Base-by-base conservation (phyloP, 2,888 invertebrate genomes). In the Myopa testacea region DNA sequence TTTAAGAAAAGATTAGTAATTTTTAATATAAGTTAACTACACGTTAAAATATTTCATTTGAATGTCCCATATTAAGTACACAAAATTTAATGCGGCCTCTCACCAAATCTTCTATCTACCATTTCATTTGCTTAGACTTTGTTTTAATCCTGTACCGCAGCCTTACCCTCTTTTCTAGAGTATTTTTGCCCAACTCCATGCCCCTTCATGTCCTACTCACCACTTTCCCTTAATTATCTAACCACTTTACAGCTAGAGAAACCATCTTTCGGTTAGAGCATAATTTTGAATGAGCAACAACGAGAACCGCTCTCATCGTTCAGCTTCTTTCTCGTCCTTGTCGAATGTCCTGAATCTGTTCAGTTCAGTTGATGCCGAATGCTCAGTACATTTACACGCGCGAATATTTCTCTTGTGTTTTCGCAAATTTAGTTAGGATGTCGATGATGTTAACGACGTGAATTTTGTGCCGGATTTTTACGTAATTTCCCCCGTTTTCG, bases 321-420 rank as follows among this genome's bases (percentile, higher is more conserved):
- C 73, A 73, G 19, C 62, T 45, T 38, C 68, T 7, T 68, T 10
- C 60, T 40, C 40, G 72, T 69, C 37, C 63, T 19, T 68, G 45
- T 40, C 63, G 73, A 70, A 70, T 60, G 45, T 45, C 45, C 45
- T 10, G 45, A 8, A 45, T 45, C 7, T 6, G 7, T 6, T 45
- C 45, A 45, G 3, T 10, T 73, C 63, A 73, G 73, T 73, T 73
- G 62, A 73, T 62, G 73, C 73, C 73, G 73, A 73, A 50, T 62
- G 63, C 73, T 73, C 73, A 55, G 62, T 73, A 62, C 62, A 63
- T 45, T 62, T 14, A 50, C 62, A 73, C 73, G 50, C 45, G 34
- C 55, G 55, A 40, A 8, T 45, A 8, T 45, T 68, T 10, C 19
- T 45, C 7, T 45, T 50, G 68, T 45, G 19, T 26, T 2, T 26